These are phyloP conservation scores for Microtus richardsoni DNA, from an alignment of 2,113 vertebrate species.

Conservation along the genomic window DNA sequence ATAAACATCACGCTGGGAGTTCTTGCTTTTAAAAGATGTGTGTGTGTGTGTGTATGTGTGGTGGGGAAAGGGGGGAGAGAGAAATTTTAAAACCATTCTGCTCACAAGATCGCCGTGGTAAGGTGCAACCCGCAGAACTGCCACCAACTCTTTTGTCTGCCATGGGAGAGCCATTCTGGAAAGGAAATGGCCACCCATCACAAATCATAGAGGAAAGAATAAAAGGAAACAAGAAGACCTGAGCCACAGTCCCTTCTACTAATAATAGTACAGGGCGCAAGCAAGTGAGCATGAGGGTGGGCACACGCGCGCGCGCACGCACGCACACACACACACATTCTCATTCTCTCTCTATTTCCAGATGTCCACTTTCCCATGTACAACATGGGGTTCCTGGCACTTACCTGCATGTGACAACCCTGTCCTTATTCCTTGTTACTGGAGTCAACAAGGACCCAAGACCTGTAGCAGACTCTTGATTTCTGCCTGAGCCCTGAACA, in stretches of 20 bases:
- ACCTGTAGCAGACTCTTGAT: background rate
- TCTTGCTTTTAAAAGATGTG: background rate
- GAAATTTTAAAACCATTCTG: background rate
- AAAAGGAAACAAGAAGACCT: background rate
- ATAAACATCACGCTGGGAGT: background rate
- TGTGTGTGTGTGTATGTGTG: no score
- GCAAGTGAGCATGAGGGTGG: no score
- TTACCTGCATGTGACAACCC: background rate
- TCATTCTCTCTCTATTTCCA: background rate
- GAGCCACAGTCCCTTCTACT: background rate
- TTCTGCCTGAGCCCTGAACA: background rate
- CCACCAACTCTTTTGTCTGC: background rate
- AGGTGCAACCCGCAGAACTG: background rate
- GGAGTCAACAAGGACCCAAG: background rate
- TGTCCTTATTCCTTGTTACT: background rate
- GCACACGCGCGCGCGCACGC: rapidly evolving
- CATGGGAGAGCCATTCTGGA: background rate
- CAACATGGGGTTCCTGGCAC: background rate
- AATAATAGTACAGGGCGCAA: no score
- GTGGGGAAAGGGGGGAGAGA: rapidly evolving
- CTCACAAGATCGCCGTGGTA: background rate
- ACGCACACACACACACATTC: background rate
- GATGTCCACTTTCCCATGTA: background rate
- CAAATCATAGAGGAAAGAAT: background rate
- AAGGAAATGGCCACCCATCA: background rate